A percentile compares a stretch with the other conserved stretches of the same genome.
phyloP scores from a whole-genome alignment of 2,888 invertebrate species.

The Drosophila yooni region DNA sequence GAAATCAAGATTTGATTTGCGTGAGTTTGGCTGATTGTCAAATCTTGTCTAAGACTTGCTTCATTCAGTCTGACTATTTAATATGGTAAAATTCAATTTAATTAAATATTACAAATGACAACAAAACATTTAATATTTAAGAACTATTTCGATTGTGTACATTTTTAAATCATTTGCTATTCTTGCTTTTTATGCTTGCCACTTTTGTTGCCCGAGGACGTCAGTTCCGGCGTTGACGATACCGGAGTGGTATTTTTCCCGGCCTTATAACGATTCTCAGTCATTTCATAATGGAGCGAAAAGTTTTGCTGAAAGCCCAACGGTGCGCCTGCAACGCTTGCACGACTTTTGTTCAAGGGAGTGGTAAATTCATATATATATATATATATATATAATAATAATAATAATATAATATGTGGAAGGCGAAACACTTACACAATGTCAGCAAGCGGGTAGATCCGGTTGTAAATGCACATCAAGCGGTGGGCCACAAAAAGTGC shows the following conservation, averaged over 20 bases:
- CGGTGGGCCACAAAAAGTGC: constrained; percentile 91
- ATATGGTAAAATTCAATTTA: background rate
- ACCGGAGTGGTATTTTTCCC: background rate
- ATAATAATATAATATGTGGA: background rate
- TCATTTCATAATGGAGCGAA: background rate
- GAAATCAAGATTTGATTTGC: constrained; percentile 26
- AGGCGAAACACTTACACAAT: constrained; percentile 48
- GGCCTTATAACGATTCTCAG: too few relatives aligned
- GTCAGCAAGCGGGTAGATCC: constrained; percentile 91
- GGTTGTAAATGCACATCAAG: constrained; percentile 93
- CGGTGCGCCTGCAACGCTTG: background rate
- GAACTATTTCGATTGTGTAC: background rate
- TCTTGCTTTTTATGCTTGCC: constrained; percentile 23
- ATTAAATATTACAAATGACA: constrained; percentile 19
- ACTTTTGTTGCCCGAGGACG: background rate
- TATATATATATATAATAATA: background rate
- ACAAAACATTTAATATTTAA: constrained; percentile 9
- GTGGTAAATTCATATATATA: background rate
- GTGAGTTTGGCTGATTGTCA: background rate
- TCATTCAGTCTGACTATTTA: background rate
- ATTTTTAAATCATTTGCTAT: background rate
- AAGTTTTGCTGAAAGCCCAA: background rate
- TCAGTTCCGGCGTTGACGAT: background rate
- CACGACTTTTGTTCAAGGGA: background rate
- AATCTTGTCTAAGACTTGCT: background rate